These are phyloP conservation scores for Cryptoblepharus egeriae DNA, from an alignment of 2,797 vertebrate genomes.

Conservation along the genomic window DNA sequence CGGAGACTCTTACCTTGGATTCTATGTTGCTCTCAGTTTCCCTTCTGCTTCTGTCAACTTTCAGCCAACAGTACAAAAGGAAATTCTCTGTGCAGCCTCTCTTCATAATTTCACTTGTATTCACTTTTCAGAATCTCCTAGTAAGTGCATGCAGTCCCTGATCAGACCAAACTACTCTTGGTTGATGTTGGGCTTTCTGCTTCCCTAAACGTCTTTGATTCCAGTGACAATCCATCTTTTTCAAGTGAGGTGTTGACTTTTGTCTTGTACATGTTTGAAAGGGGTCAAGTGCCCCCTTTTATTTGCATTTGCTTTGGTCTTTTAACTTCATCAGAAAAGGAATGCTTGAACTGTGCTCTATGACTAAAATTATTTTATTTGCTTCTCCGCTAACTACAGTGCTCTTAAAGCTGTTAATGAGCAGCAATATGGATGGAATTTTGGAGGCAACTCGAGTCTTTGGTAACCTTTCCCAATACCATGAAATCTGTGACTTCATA, in stretches of 20 bases:
- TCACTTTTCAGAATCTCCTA: conserved; percentile 39
- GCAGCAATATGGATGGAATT: conserved; percentile 86
- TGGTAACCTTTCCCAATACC: conserved; percentile 90
- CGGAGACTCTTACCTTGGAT: not conserved
- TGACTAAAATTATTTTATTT: conserved; percentile 23
- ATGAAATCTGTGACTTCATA: conserved; percentile 88
- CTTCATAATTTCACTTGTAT: not conserved
- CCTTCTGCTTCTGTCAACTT: not conserved
- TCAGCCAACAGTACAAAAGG: not conserved
- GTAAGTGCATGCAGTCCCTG: not conserved
- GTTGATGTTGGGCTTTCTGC: not conserved
- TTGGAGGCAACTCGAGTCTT: conserved; percentile 91
- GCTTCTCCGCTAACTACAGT: conserved; percentile 77
- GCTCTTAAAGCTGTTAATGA: conserved; percentile 87
- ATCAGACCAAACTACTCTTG: not conserved
- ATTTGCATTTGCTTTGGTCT: not conserved
- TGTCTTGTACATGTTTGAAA: not conserved
- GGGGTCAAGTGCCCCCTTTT: not conserved
- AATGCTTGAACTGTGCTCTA: conserved; percentile 28
- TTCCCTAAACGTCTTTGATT: not conserved
- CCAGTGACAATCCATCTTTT: not conserved
- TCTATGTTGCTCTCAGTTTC: not conserved
- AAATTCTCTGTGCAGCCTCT: not conserved
- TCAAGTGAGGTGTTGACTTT: not conserved
- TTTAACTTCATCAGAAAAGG: not conserved